phyloP scores from a whole-genome alignment of 2,113 vertebrate species.

The Rutilus rutilus region DNA sequence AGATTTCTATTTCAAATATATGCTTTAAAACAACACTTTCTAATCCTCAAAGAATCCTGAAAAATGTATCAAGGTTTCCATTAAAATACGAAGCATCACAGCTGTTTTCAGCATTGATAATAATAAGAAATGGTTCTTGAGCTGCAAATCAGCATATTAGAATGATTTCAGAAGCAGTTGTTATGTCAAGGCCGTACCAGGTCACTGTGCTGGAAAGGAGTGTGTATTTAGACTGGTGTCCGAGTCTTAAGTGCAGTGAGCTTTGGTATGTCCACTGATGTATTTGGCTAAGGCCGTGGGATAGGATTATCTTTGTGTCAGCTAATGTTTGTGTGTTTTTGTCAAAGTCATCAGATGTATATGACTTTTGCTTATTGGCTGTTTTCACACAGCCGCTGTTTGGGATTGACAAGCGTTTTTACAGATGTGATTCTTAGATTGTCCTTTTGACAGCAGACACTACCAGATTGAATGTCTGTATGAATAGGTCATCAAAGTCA shows the following conservation, averaged over 20 bases:
- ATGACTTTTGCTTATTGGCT: not conserved
- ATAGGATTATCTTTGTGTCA: constrained; percentile 38
- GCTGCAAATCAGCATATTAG: not conserved
- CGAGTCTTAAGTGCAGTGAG: not conserved
- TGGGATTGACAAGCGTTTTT: not conserved
- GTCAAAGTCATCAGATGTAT: not conserved
- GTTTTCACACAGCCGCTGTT: not conserved
- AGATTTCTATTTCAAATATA: no score
- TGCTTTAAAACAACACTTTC: no score
- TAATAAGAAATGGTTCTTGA: not conserved
- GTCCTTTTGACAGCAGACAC: not conserved
- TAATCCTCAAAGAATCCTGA: no score
- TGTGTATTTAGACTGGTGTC: not conserved
- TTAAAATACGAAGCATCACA: no score
- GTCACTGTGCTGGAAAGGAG: constrained; percentile 11
- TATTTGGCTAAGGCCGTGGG: constrained; percentile 23
- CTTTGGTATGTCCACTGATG: not conserved
- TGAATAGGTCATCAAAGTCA: not conserved
- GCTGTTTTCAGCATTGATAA: no score
- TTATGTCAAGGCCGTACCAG: constrained; percentile 40
- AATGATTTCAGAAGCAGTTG: constrained; percentile 29
- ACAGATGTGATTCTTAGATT: not conserved
- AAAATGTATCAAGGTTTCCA: no score
- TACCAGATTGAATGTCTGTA: not conserved
- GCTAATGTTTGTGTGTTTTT: constrained; percentile 11